Base-by-base conservation (phyloP, 2,888 invertebrate genomes). In the Cataglyphis altisquamis region DNA sequence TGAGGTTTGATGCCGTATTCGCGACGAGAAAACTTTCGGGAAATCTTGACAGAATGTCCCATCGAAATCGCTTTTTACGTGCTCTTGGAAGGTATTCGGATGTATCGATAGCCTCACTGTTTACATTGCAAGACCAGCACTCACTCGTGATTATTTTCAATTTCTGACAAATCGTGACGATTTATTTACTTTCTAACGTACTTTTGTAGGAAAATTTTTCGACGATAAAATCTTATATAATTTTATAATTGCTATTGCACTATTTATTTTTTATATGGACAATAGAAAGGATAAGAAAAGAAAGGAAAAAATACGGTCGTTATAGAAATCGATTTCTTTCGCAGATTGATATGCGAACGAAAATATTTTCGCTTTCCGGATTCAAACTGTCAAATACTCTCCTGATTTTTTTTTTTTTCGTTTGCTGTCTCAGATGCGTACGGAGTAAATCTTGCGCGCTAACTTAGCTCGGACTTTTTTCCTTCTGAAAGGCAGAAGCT, bases 31-130 rank as follows among this genome's bases (percentile, higher is more conserved):
- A 89, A 88, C 72, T 89, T 88, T 32, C 18, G 52, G 39, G 62
- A 84, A 88, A 86, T 83, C 85, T 84, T 86, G 83, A 88, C 86
- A 52, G 80, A 39, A 64, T n/a, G 21, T 74, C 48, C 70, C 75
- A 66, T 87, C 60, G 70, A 80, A 78, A 84, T 72, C 39, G 73
- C 12, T 68, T 77, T 82, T 70, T 75, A 64, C 36, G 15, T 52
- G 12, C n/a, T 3, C n/a, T 21, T 18, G 15, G 6, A 29, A 12
- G 1, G 32, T 21, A 21, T 39, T 66, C n/a, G 12, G 25, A 29
- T 12, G 64, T 55, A n/a, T 39, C 67, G 57, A 32, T 25, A 25
- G 25, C 25, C 5, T 67, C 57, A 32, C n/a, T 62, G 21, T 57
- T 39, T 36, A 12, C n/a, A 4, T 21, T 21, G 25, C 5, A 15